A percentile compares a stretch with the other conserved stretches of the same genome.
These are phyloP conservation scores for Aleiodes sp. DNA, from an alignment of 1,140 invertebrate genomes.

Conservation along the genomic window DNA sequence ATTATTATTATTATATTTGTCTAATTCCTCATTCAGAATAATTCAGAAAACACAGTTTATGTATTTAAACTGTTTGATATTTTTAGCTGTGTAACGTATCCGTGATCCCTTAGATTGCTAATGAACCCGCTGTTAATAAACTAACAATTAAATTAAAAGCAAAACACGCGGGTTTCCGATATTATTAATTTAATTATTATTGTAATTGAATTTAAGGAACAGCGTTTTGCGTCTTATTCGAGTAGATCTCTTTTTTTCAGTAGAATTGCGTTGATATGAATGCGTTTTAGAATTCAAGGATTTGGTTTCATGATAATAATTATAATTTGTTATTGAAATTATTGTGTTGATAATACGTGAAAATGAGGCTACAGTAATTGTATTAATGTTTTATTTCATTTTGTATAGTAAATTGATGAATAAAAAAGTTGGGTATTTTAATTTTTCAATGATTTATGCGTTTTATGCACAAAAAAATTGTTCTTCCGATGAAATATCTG, in stretches of 20 bases:
- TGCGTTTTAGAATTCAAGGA: conserved; percentile 12
- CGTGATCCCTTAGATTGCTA: conserved; percentile 1
- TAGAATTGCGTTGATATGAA: conserved; percentile 4
- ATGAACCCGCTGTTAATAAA: neutral
- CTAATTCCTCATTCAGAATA: neutral
- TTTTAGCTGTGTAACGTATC: neutral
- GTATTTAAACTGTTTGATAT: neutral
- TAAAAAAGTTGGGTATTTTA: neutral
- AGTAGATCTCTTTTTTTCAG: conserved; percentile 7
- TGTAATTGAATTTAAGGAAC: neutral
- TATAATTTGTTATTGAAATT: neutral
- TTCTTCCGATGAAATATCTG: neutral
- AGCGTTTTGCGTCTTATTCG: neutral
- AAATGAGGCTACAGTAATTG: neutral
- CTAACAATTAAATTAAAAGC: neutral
- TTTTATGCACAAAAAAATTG: neutral
- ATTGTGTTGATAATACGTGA: neutral
- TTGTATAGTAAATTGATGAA: neutral
- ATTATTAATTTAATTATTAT: conserved; percentile 6
- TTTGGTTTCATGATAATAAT: neutral
- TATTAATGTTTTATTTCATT: conserved; percentile 7
- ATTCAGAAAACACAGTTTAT: neutral
- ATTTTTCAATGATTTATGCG: neutral
- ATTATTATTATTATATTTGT: conserved; percentile 7
- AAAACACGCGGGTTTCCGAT: neutral